Evolutionary conservation across 2,888 invertebrate species (phyloP).

Genomic region (Luperina nickerlii): DNA sequence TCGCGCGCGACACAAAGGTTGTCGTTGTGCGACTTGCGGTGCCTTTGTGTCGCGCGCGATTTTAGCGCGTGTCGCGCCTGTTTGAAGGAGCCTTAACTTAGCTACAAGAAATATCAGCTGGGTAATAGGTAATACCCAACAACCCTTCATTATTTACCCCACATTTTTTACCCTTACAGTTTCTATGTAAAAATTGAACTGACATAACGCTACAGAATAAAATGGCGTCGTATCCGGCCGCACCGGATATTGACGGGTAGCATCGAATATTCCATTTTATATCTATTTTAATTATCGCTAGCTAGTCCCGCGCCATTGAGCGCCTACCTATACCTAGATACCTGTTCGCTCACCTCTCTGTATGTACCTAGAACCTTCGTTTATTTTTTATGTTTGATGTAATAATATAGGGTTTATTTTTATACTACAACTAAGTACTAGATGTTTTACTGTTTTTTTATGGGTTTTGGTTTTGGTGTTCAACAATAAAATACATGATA

Average conservation of each 20-base stretch:
- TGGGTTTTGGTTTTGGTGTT: not conserved
- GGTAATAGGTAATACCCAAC: not conserved
- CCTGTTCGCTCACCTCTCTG: not conserved
- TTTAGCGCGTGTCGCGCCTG: too few relatives aligned
- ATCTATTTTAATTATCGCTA: conserved; percentile 87
- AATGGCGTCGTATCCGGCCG: conserved; percentile 78
- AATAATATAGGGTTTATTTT: not conserved
- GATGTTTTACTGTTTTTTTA: not conserved
- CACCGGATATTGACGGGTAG: conserved; percentile 82
- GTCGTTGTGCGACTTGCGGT: too few relatives aligned
- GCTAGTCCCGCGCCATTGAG: conserved; percentile 79
- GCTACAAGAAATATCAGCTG: not conserved
- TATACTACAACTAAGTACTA: not conserved
- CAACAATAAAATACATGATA: not conserved
- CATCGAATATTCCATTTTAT: conserved; percentile 87
- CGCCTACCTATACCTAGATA: conserved; percentile 37
- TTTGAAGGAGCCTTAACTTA: not conserved
- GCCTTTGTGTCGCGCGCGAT: too few relatives aligned
- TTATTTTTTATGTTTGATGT: not conserved
- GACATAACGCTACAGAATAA: conserved; percentile 70
- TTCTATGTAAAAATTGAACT: conserved; percentile 27
- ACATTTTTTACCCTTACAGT: not conserved
- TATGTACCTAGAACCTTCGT: not conserved
- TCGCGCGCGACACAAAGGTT: too few relatives aligned
- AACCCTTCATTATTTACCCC: not conserved